A percentile compares a stretch with the other conserved stretches of the same genome.
These are phyloP conservation scores for Chrysemys picta DNA, from an alignment of 2,113 vertebrate species.

Conservation along the genomic window DNA sequence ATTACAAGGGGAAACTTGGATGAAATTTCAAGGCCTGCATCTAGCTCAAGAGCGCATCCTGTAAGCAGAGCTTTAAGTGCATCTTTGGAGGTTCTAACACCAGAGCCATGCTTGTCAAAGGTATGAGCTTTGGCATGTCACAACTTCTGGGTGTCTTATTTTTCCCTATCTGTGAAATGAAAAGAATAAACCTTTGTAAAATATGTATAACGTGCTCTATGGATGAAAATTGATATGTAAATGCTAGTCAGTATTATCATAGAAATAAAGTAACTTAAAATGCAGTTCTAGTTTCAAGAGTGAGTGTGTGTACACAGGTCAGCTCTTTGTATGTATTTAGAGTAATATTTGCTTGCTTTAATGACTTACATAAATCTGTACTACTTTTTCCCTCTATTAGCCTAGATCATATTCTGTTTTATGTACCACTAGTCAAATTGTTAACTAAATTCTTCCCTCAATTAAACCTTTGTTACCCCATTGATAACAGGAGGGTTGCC, in stretches of 20 bases:
- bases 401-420: not conserved
- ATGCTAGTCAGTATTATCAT: not conserved
- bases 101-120: constrained; percentile 75
- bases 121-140: not conserved
- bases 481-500: not conserved
- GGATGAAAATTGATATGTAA: not conserved
- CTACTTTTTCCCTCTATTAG: not conserved
- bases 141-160: not conserved
- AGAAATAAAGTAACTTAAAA: not conserved
- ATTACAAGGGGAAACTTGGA: constrained; percentile 82
- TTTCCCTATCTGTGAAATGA: not conserved
- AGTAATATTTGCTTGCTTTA: not conserved
- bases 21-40: constrained; percentile 83
- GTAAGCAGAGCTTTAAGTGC: constrained; percentile 75
- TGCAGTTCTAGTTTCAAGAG: not conserved
- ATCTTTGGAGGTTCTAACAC: constrained; percentile 80
- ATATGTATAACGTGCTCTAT: not conserved
- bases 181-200: not conserved
- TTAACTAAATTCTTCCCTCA: not conserved
- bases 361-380: not conserved
- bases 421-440: not conserved
- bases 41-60: constrained; percentile 68
- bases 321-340: not conserved
- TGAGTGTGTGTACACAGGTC: not conserved
- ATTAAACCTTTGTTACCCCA: not conserved